These are phyloP conservation scores for Acleris laterana DNA, from an alignment of 2,888 invertebrate genomes.

Conservation along the genomic window DNA sequence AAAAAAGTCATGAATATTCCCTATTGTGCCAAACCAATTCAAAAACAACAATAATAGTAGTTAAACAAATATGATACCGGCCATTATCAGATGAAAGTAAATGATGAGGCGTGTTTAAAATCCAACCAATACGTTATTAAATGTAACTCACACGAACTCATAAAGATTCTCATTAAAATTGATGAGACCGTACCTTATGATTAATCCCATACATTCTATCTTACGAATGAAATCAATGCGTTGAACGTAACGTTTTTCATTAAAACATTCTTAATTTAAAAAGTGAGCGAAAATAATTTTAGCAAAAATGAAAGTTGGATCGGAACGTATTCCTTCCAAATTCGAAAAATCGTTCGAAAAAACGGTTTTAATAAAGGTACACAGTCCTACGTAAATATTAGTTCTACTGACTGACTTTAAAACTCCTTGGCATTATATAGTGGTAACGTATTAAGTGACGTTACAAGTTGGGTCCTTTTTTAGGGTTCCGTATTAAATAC, in stretches of 20 bases:
- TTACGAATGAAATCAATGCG: constrained; percentile 51
- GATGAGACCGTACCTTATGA: constrained; percentile 58
- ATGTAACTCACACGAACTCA: constrained; percentile 27
- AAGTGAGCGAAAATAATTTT: constrained; percentile 45
- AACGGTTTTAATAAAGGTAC: constrained; percentile 17
- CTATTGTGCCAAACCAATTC: background rate
- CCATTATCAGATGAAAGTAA: constrained; percentile 28
- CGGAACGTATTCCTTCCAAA: constrained; percentile 21
- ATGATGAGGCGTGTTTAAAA: constrained; percentile 14
- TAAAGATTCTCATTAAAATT: constrained; percentile 56
- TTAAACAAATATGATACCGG: constrained; percentile 26
- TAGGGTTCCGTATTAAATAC: no score
- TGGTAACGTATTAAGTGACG: no score
- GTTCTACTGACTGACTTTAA: no score
- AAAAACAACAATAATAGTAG: constrained; percentile 14
- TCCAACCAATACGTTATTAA: constrained; percentile 30
- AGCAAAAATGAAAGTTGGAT: constrained; percentile 47
- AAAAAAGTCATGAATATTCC: no score
- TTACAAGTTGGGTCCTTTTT: background rate
- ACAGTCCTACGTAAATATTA: background rate
- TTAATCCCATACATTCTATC: constrained; percentile 50
- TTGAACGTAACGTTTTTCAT: constrained; percentile 26
- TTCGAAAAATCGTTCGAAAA: constrained; percentile 28
- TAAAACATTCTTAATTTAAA: constrained; percentile 40
- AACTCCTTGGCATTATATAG: no score